phyloP scores from a whole-genome alignment of 2,888 invertebrate species.

The Anthrax anthrax region DNA sequence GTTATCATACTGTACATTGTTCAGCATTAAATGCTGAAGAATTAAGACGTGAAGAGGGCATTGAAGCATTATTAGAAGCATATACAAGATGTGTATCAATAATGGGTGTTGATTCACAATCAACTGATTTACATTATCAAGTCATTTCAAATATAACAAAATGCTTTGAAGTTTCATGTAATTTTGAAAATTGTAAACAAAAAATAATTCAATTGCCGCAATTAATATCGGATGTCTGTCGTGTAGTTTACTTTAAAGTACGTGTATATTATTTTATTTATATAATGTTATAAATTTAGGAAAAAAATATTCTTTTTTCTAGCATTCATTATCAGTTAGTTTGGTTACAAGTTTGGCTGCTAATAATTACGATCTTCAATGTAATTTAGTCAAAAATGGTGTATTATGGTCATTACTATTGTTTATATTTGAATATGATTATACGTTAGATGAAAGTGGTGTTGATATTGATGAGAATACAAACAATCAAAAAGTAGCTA shows the following conservation, averaged over 20 bases:
- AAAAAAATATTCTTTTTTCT: conserved; percentile 4
- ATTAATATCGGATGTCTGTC: conserved; percentile 72
- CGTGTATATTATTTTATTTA: conserved; percentile 9
- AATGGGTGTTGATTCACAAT: conserved; percentile 60
- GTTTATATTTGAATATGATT: conserved; percentile 89
- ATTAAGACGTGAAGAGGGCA: conserved; percentile 80
- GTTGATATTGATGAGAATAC: conserved; percentile 70
- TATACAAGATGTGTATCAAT: conserved; percentile 90
- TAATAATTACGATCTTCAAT: conserved; percentile 69
- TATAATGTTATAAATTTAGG: not conserved
- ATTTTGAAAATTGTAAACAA: conserved; percentile 80
- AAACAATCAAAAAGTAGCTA: conserved; percentile 86
- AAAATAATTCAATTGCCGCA: conserved; percentile 77
- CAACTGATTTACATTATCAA: conserved; percentile 68
- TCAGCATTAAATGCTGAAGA: conserved; percentile 97
- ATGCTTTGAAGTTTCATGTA: conserved; percentile 91
- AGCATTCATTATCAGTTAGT: conserved; percentile 80
- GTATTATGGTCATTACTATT: conserved; percentile 83
- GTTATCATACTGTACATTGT: conserved; percentile 91
- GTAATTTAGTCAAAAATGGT: conserved; percentile 69
- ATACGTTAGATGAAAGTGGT: conserved; percentile 92
- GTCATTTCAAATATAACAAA: conserved; percentile 84
- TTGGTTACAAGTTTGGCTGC: conserved; percentile 76
- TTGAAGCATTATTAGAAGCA: conserved; percentile 74
- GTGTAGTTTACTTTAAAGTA: conserved; percentile 75